Evolutionary conservation across 2,797 vertebrate genomes (phyloP), one percentile per base, ranked within the genome.

Genomic region (Otolemur crassicaudatus): DNA sequence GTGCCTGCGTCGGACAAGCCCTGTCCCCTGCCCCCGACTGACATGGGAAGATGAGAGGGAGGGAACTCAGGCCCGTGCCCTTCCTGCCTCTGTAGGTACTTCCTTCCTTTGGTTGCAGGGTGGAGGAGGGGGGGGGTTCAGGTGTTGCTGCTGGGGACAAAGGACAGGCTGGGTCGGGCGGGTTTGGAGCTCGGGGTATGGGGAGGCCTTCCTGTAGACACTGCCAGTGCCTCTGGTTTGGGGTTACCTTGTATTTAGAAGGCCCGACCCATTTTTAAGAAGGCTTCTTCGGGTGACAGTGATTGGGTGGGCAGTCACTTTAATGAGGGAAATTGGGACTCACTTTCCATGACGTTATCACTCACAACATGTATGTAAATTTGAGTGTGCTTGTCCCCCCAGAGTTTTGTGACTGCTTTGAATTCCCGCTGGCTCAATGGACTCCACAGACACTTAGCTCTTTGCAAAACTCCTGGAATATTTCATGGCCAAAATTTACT

Each of bases 131-230:
- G 19, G 16, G 5, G 43, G 19, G 2, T 46, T 29, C 34, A 4
- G 56, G n/a, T 25, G 67, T 81, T 7, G 23, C 12, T 49, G 29
- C 37, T 7, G 25, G 72, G 72, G 6, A 13, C 61, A 14, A 11
- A 2, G 53, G 34, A 5, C 34, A 5, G 13, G 12, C 23, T 12
- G 65, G 8, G 23, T 20, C 34, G 1, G 31, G 17, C 37, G 12
- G 31, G 72, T 3, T 5, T 9, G 0, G 5, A 37, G 9, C 16
- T 49, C 0, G 9, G 27, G n/a, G 37, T 2, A 20, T 3, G 0
- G 19, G 87, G 53, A 60, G 6, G 10, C 31, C 20, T 12, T 12
- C 27, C n/a, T 43, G 25, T 37, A 20, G 25, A 12, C 31, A 0
- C 3, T 4, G 14, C 22, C 40, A 3, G 2, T 7, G n/a, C 34